phyloP scores from a whole-genome alignment of 2,113 vertebrate species.

The Aspiorhynchus laticeps region DNA sequence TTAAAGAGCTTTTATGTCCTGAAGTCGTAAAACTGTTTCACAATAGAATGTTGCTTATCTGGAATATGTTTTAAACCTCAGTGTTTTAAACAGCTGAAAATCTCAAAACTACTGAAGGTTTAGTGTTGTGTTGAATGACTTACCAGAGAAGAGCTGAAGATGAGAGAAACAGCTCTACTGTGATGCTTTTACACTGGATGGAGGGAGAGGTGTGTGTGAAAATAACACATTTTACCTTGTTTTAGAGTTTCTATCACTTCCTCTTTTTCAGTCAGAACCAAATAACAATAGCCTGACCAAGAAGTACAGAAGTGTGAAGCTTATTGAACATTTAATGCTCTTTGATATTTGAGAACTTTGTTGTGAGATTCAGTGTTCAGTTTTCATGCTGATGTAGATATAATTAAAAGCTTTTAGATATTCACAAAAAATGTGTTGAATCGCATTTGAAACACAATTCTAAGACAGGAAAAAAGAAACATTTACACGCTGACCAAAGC shows the following conservation, averaged over 20 bases:
- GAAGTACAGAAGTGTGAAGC: background rate
- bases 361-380: background rate
- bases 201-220: background rate
- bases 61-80: too few relatives aligned
- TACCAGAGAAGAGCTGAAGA: background rate
- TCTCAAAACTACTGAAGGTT: background rate
- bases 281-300: background rate
- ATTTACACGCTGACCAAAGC: too few relatives aligned
- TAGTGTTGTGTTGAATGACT: background rate
- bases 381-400: too few relatives aligned
- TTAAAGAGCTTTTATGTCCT: too few relatives aligned
- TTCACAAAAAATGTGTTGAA: background rate
- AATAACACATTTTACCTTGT: too few relatives aligned
- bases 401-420: too few relatives aligned
- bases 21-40: too few relatives aligned
- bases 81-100: background rate
- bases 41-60: too few relatives aligned
- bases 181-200: background rate
- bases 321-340: background rate
- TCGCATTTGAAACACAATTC: background rate
- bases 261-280: too few relatives aligned
- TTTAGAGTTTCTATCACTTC: too few relatives aligned
- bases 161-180: background rate
- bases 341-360: background rate
- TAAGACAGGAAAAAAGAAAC: background rate